These are phyloP conservation scores for Meloidogyne floridensis DNA, from an alignment of 1,140 invertebrate species.

Conservation along the genomic window DNA sequence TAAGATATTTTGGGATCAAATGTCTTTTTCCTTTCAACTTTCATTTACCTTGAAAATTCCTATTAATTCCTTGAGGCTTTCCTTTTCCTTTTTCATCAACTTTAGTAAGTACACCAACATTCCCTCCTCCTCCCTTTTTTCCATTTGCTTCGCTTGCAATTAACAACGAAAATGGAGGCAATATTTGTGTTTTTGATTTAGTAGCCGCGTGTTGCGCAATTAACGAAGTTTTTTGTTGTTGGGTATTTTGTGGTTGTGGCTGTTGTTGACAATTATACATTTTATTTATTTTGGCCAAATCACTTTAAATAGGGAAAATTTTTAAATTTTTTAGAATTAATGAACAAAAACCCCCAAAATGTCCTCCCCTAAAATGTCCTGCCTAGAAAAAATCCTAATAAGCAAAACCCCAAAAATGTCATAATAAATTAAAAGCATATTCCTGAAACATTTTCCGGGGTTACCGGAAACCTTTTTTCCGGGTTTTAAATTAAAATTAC, in stretches of 20 bases:
- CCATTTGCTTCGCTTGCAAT: slow-evolving; percentile 14
- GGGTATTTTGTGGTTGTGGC: neutral
- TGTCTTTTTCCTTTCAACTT: neutral
- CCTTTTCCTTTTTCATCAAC: neutral
- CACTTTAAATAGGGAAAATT: slow-evolving; percentile 15
- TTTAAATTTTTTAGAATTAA: too few relatives aligned
- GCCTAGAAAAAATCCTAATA: too few relatives aligned
- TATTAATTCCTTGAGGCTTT: neutral
- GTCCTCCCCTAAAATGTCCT: too few relatives aligned
- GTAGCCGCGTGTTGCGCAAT: neutral
- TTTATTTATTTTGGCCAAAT: slow-evolving; percentile 62
- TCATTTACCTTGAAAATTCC: neutral
- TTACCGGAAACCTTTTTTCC: too few relatives aligned
- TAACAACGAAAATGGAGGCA: slow-evolving; percentile 44
- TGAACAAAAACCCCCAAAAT: too few relatives aligned
- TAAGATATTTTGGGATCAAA: neutral
- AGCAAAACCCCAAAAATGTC: too few relatives aligned
- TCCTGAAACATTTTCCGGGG: too few relatives aligned
- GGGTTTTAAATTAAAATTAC: too few relatives aligned
- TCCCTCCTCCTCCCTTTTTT: neutral
- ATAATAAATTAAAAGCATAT: too few relatives aligned
- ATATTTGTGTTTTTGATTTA: slow-evolving; percentile 50
- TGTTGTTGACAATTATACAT: slow-evolving; percentile 62
- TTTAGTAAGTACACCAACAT: neutral
- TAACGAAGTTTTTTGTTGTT: neutral